phyloP scores from a whole-genome alignment of 1,140 invertebrate species.

The Drosophila takahashii region DNA sequence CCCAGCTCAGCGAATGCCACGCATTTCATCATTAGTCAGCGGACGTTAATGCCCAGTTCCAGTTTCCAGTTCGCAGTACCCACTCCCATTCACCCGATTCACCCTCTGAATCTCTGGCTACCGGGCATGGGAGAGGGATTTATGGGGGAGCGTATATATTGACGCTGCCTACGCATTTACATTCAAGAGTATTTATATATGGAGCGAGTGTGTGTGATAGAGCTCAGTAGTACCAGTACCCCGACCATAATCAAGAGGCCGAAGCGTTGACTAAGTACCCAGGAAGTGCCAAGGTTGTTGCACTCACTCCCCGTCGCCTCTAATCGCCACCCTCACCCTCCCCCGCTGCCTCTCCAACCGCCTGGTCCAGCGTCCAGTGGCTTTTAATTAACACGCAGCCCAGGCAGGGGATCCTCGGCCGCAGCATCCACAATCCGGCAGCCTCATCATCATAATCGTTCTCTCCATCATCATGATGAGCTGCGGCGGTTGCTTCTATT shows the following conservation, averaged over 20 bases:
- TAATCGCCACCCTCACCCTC: slow-evolving; percentile 12
- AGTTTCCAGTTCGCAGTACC: slow-evolving; percentile 25
- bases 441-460: slow-evolving; percentile 41
- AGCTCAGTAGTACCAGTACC: background rate
- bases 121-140: slow-evolving; percentile 32
- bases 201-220: slow-evolving; percentile 27
- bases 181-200: slow-evolving; percentile 45
- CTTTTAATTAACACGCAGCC: slow-evolving; percentile 79
- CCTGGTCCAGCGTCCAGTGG: slow-evolving; percentile 68
- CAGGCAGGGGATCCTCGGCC: slow-evolving; percentile 47
- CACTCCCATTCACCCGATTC: slow-evolving; percentile 4
- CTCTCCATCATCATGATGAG: slow-evolving; percentile 43
- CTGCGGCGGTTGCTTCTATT: slow-evolving; percentile 64
- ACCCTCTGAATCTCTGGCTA: slow-evolving; percentile 28
- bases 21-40: slow-evolving; percentile 83
- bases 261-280: slow-evolving; percentile 76
- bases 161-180: slow-evolving; percentile 66
- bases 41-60: slow-evolving; percentile 74
- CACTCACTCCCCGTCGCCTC: slow-evolving; percentile 57
- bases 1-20: slow-evolving; percentile 64
- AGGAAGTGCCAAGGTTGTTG: slow-evolving; percentile 82
- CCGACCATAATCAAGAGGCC: slow-evolving; percentile 66
- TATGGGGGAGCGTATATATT: slow-evolving; percentile 26
- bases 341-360: background rate
- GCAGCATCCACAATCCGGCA: slow-evolving; percentile 35